Evolutionary conservation across 1,140 invertebrate genomes (phyloP).

Genomic region (Diachasmimorpha longicaudata): DNA sequence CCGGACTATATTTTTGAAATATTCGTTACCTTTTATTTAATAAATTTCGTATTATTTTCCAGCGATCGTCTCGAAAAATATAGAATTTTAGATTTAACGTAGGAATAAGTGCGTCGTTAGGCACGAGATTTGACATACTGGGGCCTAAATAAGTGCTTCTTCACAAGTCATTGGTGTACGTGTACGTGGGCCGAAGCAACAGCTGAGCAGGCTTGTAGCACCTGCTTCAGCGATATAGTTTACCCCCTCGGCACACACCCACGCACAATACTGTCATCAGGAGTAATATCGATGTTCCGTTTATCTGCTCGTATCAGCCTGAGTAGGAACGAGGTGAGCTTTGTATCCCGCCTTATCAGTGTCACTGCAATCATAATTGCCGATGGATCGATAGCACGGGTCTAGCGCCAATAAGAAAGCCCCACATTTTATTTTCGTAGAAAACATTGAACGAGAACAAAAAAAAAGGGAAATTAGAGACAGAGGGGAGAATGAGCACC

Average conservation of each 20-base stretch:
- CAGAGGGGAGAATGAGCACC: conserved; percentile 12
- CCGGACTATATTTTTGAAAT: no score
- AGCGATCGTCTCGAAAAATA: not conserved
- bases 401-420: not conserved
- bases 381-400: not conserved
- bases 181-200: conserved; percentile 46
- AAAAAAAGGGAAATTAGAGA: not conserved
- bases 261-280: conserved; percentile 1
- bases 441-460: not conserved
- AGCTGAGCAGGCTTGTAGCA: conserved; percentile 57
- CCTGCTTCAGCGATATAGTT: conserved; percentile 48
- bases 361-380: not conserved
- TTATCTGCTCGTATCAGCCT: not conserved
- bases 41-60: not conserved
- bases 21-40: no score
- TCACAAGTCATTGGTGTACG: no score
- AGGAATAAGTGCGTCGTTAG: no score
- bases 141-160: no score
- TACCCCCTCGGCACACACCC: not conserved
- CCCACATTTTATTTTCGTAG: not conserved
- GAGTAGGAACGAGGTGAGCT: not conserved
- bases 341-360: not conserved
- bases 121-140: no score
- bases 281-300: not conserved
- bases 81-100: no score